Base-by-base conservation (phyloP, 2,888 invertebrate genomes). In the Eueremaeus valkanovi region DNA sequence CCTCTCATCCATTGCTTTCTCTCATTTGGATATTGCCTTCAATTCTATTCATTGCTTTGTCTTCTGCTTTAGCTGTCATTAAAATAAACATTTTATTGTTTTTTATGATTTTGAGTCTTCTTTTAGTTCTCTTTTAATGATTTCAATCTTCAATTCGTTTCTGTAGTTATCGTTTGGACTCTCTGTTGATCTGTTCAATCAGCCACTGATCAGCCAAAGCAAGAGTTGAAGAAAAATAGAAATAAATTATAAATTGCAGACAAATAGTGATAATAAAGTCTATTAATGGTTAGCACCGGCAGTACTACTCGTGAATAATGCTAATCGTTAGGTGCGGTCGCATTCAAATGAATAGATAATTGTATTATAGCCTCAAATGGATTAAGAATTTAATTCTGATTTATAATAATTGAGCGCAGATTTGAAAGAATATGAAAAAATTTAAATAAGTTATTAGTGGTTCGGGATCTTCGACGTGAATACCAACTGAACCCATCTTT, bases 71-170 rank as follows among this genome's bases (percentile, higher is more conserved):
- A 68, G 40, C 36, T 40, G 68, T 24, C 68, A 40, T 68, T 68
- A n/a, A 68, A 68, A 68, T 68, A n/a, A 68, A 68, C 29, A 40
- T 68, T 68, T 68, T 36, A 68, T n/a, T 68, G 40, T 36, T 40
- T 68, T 63, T 36, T 63, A 21, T 33, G 36, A 18, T n/a, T 63
- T 16, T 63, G 16, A n/a, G n/a, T 18, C 21, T 36, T 36, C 21
- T 51, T 51, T 18, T 21, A 5, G 5, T 51, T n/a, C 51, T n/a
- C n/a, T n/a, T n/a, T n/a, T n/a, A n/a, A n/a, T n/a, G n/a, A n/a
- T n/a, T n/a, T n/a, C n/a, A n/a, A n/a, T n/a, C 33, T 63, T 31
- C 61, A 18, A n/a, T 66, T 68, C 40, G 68, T 9, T 13, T 40
- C n/a, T 16, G 68, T 36, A 18, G 6, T 40, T 36, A 68, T 21